A percentile compares a stretch with the other conserved stretches of the same genome.
Evolutionary conservation across 2,888 invertebrate species (phyloP).

Genomic region (Drosophila stalkeri): DNA sequence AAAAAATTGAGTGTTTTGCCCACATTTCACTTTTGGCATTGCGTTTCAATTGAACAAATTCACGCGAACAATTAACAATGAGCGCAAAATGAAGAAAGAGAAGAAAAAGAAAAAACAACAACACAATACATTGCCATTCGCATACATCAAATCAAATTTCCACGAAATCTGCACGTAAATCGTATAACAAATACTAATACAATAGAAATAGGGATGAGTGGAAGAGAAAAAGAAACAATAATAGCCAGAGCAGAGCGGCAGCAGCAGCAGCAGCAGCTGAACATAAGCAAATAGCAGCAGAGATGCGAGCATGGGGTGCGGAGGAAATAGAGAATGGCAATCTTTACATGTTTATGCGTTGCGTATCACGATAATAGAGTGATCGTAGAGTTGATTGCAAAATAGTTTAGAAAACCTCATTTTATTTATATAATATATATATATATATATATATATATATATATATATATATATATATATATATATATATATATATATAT

Average conservation of each 20-base stretch:
- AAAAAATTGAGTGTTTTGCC: constrained; percentile 76
- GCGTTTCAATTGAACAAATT: constrained; percentile 82
- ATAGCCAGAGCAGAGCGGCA: constrained; percentile 35
- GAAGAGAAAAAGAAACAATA: constrained; percentile 17
- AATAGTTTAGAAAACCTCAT: background rate
- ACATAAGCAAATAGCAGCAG: constrained; percentile 15
- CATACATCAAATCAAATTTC: constrained; percentile 59
- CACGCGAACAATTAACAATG: constrained; percentile 83
- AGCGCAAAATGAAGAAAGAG: constrained; percentile 44
- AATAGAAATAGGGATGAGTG: constrained; percentile 39
- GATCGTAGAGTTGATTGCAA: background rate
- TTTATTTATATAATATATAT: background rate
- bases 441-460: background rate
- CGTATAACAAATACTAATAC: constrained; percentile 57
- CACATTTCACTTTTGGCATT: constrained; percentile 80
- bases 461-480: background rate
- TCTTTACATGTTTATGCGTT: constrained; percentile 24
- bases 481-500: background rate
- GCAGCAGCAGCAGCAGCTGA: constrained; percentile 44
- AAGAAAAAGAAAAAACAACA: constrained; percentile 25
- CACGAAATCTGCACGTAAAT: constrained; percentile 64
- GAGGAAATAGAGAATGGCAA: constrained; percentile 12
- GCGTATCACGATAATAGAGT: constrained; percentile 13
- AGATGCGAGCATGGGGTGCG: background rate
- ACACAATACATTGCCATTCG: constrained; percentile 23